phyloP scores from a whole-genome alignment of 1,140 invertebrate species.

The Tetragonula clypearis region DNA sequence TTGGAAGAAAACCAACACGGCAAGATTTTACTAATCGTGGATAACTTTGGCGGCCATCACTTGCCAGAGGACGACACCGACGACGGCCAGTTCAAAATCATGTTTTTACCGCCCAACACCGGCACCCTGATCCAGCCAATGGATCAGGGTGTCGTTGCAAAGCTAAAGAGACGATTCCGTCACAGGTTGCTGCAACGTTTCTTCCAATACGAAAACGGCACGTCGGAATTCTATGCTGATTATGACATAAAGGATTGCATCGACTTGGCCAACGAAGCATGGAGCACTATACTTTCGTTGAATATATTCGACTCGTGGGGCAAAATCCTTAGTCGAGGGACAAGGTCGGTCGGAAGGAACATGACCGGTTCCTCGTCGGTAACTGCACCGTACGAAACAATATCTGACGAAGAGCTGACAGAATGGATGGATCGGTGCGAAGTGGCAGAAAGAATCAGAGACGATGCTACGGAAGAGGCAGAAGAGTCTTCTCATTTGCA shows the following conservation, averaged over 20 bases:
- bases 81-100: background rate
- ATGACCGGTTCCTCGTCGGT: no score
- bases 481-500: background rate
- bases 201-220: no score
- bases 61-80: background rate
- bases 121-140: no score
- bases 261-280: background rate
- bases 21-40: background rate
- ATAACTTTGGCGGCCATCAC: background rate
- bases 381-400: no score
- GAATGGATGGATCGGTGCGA: no score
- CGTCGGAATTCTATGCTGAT: background rate
- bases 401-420: background rate
- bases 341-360: background rate
- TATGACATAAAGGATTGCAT: slow-evolving; percentile 13
- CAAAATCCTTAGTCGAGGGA: background rate
- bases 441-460: no score
- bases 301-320: no score
- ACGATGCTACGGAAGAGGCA: no score
- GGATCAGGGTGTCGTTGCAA: no score
- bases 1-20: no score
- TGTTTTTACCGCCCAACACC: background rate
- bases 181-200: no score
- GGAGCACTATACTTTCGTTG: background rate
- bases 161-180: no score